Evolutionary conservation across 2,888 invertebrate species (phyloP).

Genomic region (Cataglyphis livida): DNA sequence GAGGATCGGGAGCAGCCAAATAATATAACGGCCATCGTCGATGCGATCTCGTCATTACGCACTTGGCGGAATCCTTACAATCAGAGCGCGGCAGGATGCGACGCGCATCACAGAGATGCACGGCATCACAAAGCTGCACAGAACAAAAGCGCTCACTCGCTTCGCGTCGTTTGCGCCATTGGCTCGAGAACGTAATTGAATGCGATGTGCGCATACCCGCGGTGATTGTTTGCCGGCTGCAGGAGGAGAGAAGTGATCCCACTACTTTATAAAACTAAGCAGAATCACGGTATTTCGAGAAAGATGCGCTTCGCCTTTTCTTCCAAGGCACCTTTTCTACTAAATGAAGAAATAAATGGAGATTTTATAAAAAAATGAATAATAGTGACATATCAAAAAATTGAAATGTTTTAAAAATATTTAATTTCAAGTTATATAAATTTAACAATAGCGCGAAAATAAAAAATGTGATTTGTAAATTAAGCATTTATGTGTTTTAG

Average conservation of each 20-base stretch:
- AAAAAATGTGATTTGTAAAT: background rate
- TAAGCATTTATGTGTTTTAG: background rate
- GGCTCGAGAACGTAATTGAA: slow-evolving; percentile 48
- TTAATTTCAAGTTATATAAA: background rate
- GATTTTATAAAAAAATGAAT: background rate
- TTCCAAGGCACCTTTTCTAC: background rate
- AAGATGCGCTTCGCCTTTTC: background rate
- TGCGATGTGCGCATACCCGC: slow-evolving; percentile 42
- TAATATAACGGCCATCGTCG: slow-evolving; percentile 6
- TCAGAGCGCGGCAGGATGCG: background rate
- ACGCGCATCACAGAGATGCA: background rate
- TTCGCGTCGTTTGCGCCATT: slow-evolving; percentile 20
- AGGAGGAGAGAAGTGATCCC: slow-evolving; percentile 30
- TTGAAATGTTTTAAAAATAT: background rate
- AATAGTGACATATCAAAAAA: background rate
- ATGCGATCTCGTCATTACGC: background rate
- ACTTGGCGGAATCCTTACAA: slow-evolving; percentile 4
- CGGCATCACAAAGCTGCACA: background rate
- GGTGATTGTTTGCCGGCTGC: slow-evolving; percentile 34
- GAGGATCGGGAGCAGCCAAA: background rate
- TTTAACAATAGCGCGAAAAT: background rate
- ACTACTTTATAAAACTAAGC: slow-evolving; percentile 4
- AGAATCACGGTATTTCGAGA: background rate
- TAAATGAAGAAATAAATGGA: background rate
- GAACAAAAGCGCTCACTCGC: slow-evolving; percentile 19